A percentile compares a stretch with the other conserved stretches of the same genome.
phyloP scores from a whole-genome alignment of 2,888 invertebrate genomes.

The Amphipyra tragopoginis region DNA sequence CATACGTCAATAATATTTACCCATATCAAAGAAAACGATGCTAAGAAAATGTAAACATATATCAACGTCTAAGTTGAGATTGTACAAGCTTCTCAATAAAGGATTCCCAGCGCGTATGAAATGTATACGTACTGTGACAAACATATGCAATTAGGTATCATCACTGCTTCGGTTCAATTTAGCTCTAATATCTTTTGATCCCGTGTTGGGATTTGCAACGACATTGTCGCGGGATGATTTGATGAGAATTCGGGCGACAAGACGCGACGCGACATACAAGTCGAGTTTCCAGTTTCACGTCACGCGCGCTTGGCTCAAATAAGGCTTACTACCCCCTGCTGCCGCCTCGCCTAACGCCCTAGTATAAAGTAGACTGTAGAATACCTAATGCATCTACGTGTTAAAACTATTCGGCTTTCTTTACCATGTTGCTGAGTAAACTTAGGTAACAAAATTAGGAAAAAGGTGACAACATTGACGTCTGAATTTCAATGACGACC shows the following conservation, averaged over 20 bases:
- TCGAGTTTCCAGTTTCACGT: constrained; percentile 86
- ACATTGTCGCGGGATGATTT: constrained; percentile 87
- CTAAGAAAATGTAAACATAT: constrained; percentile 10
- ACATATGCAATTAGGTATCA: constrained; percentile 74
- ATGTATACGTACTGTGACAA: constrained; percentile 54
- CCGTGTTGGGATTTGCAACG: constrained; percentile 85
- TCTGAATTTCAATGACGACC: constrained; percentile 43
- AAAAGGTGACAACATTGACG: constrained; percentile 51
- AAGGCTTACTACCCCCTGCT: constrained; percentile 85
- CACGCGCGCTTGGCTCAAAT: constrained; percentile 87
- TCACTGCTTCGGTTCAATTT: constrained; percentile 81
- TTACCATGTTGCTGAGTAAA: constrained; percentile 53
- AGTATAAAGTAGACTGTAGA: constrained; percentile 82
- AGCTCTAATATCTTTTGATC: constrained; percentile 86
- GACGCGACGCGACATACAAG: constrained; percentile 83
- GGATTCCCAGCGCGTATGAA: constrained; percentile 52
- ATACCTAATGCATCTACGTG: constrained; percentile 82
- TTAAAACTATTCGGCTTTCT: constrained; percentile 66
- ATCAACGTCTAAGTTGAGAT: constrained; percentile 5
- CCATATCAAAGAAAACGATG: neutral
- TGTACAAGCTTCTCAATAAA: constrained; percentile 35
- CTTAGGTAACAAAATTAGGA: constrained; percentile 42
- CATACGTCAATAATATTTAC: neutral
- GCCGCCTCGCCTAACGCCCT: constrained; percentile 77
- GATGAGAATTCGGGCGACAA: constrained; percentile 86